These are phyloP conservation scores for Scylla paramamosain DNA, from an alignment of 1,140 invertebrate species.

Conservation along the genomic window DNA sequence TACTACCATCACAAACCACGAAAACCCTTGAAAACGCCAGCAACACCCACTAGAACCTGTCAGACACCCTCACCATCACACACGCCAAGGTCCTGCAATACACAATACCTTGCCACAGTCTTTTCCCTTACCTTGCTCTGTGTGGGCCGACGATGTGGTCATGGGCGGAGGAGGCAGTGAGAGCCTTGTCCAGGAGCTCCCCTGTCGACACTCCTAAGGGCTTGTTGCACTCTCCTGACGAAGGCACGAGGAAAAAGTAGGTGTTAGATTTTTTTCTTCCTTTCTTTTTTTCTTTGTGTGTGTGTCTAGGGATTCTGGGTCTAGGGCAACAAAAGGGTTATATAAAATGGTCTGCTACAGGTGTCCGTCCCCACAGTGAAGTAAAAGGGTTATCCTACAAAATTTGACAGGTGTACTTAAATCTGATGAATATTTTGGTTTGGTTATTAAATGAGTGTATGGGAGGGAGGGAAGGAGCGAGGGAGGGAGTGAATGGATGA, in stretches of 20 bases:
- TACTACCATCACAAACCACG: too few species aligned
- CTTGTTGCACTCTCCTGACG: slow-evolving; percentile 70
- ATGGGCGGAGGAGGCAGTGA: slow-evolving; percentile 63
- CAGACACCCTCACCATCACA: too few species aligned
- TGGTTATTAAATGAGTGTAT: too few species aligned
- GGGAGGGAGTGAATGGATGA: too few species aligned
- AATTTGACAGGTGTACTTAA: neutral
- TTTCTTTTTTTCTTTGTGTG: neutral
- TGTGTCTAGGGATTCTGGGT: neutral
- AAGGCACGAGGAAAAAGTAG: neutral
- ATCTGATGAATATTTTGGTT: too few species aligned
- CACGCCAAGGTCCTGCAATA: too few species aligned
- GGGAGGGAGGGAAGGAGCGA: too few species aligned
- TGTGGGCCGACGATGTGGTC: slow-evolving; percentile 68
- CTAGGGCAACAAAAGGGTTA: neutral
- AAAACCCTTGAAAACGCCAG: too few species aligned
- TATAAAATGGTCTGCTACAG: neutral
- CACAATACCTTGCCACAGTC: too few species aligned
- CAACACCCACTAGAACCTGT: too few species aligned
- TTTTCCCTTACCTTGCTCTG: slow-evolving; percentile 68
- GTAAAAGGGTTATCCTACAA: neutral
- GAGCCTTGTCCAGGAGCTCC: slow-evolving; percentile 45
- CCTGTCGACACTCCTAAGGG: slow-evolving; percentile 67
- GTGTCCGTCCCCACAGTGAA: neutral
- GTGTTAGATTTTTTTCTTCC: neutral